These are phyloP conservation scores for Mesitornis unicolor DNA, from an alignment of 2,113 vertebrate species.

Conservation along the genomic window DNA sequence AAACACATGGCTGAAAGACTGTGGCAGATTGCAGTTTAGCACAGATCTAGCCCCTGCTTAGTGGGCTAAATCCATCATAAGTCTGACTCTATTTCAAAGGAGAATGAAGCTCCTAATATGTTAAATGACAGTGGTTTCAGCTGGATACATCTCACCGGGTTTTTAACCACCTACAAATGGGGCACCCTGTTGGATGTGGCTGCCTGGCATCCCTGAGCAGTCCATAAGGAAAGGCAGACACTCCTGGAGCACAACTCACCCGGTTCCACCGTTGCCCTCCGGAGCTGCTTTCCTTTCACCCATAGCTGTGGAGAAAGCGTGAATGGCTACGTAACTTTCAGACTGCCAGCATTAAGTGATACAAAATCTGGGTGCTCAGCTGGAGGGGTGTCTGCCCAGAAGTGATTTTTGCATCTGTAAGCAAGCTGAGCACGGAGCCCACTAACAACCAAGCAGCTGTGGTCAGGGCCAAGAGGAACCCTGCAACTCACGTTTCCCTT, in stretches of 20 bases:
- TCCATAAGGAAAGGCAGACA: background rate
- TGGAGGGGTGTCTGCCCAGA: background rate
- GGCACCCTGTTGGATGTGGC: background rate
- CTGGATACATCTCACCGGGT: background rate
- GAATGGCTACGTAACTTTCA: rapidly evolving
- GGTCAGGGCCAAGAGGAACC: background rate
- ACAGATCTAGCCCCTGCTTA: background rate
- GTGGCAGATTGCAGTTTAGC: rapidly evolving
- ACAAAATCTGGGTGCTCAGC: background rate
- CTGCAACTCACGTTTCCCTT: background rate
- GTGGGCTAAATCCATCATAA: background rate
- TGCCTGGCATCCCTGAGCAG: background rate
- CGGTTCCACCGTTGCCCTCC: background rate
- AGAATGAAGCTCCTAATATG: background rate
- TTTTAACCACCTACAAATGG: background rate
- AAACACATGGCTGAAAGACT: background rate
- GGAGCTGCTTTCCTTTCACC: background rate
- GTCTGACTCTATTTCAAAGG: slow-evolving; percentile 3
- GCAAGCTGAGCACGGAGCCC: background rate
- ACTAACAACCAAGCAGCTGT: rapidly evolving
- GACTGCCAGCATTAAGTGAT: background rate
- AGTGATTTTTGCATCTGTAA: background rate
- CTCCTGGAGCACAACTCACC: rapidly evolving
- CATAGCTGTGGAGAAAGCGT: background rate
- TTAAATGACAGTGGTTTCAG: background rate